Conservation (phyloP, 2,113 vertebrate species). For the Formicarius rufipectus region DNA sequence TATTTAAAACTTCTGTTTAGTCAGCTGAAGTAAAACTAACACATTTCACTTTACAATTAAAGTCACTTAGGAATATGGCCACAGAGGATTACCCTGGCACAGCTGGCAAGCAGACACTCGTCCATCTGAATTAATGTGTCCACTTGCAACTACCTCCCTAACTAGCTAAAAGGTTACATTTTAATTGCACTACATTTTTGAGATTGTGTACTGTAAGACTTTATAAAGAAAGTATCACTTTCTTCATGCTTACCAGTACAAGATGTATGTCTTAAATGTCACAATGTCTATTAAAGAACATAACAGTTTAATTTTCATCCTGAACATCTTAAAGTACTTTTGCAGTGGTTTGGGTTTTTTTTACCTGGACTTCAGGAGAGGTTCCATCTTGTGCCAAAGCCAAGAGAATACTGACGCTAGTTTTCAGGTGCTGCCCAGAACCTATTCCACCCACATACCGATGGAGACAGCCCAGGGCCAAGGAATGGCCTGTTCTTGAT, state of each 20-base stretch:
- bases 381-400: conserved; percentile 96
- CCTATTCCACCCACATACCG: conserved; percentile 98
- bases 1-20: not conserved
- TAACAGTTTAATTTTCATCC: not conserved
- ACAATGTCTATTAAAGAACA: not conserved
- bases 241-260: not conserved
- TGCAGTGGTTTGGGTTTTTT: not conserved
- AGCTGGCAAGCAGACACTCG: not conserved
- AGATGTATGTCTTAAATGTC: not conserved
- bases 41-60: not conserved
- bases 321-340: not conserved
- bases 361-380: conserved; percentile 97
- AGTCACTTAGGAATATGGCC: not conserved
- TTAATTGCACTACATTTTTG: not conserved
- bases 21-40: not conserved
- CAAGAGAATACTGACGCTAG: conserved; percentile 96
- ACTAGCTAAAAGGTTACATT: not conserved
- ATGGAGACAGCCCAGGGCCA: conserved; percentile 96
- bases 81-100: not conserved
- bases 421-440: conserved; percentile 98
- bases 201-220: not conserved
- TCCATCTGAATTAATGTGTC: not conserved
- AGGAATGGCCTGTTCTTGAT: conserved; percentile 94
- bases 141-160: not conserved
- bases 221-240: not conserved